These are phyloP conservation scores for Mesorhabditis spiculigera DNA, from an alignment of 2,888 invertebrate species.

Conservation along the genomic window DNA sequence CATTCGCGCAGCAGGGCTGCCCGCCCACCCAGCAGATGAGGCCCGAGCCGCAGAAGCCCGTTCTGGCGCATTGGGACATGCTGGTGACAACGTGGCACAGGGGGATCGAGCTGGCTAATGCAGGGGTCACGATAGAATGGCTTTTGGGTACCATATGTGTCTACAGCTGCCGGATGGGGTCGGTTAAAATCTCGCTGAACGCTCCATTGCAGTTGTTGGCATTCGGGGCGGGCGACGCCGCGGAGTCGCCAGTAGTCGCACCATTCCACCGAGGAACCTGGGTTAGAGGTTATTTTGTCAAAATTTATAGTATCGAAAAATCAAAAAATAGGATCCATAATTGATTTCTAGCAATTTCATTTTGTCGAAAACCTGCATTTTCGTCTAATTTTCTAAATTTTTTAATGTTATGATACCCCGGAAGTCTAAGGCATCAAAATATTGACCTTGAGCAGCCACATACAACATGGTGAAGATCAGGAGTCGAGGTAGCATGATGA, in stretches of 20 bases:
- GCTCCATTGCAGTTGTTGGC: background rate
- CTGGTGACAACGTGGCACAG: constrained; percentile 1
- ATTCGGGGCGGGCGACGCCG: background rate
- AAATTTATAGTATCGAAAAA: too few species aligned
- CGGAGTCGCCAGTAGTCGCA: background rate
- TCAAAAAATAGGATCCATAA: too few species aligned
- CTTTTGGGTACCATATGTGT: too few species aligned
- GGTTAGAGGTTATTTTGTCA: too few species aligned
- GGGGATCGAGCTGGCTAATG: background rate
- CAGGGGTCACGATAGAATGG: background rate
- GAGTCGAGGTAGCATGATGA: too few species aligned
- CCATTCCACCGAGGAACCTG: background rate
- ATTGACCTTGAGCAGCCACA: too few species aligned
- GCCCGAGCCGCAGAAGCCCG: background rate
- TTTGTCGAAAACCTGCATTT: too few species aligned
- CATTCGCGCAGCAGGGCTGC: background rate
- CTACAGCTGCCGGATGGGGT: background rate
- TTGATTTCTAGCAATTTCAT: too few species aligned
- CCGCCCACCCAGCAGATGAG: background rate
- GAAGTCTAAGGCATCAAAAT: too few species aligned
- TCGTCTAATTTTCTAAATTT: too few species aligned
- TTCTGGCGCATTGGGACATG: constrained; percentile 1
- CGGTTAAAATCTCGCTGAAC: background rate
- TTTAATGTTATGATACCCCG: too few species aligned
- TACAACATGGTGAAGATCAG: too few species aligned